Base-by-base conservation (phyloP, 1,140 invertebrate genomes). In the Halyomorpha halys region DNA sequence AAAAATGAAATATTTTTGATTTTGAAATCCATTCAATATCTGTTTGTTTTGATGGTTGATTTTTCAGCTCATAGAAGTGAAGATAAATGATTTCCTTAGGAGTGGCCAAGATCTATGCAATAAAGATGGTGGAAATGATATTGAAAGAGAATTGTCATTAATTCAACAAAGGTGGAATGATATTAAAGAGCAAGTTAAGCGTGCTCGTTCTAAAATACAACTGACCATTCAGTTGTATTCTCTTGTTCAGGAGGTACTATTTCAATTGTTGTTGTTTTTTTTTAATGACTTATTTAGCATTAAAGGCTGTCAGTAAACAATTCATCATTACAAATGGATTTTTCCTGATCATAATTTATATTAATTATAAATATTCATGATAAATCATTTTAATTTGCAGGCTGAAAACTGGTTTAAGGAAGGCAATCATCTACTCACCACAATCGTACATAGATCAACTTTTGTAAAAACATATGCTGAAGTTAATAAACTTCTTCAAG, bases 321-420 rank as follows among this genome's bases (percentile, higher is more conserved):
- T 39, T 39, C 34, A 39, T 39, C n/a, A 39, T 39, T 13, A 39
- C 4, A 13, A 39, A 13, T 11, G 6, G 6, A 39, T 39, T 39
- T 1, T 39, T 39, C 34, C 8, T 39, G 34, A 1, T 39, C 34
- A 39, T 39, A 11, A 39, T 39, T 39, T 39, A 39, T 39, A 13
- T 39, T 9, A 39, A 39, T 6, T 11, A 39, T 39, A 13, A 13
- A 39, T 6, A 39, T 13, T 11, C 11, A 49, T 49, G 19, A 18
- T 49, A 4, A 49, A 49, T 18, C 16, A 30, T 5, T 60, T 62
- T 53, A 53, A 60, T 45, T 74, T 75, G 66, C 67, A 84, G 82
- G 81, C 83, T 27, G 85, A 87, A 72, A 79, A 82, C 65, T 90
- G 86, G 86, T 85, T 86, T 70, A 81, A 80, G 68, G 82, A 88